A percentile compares a stretch with the other conserved stretches of the same genome.
Evolutionary conservation across 2,797 vertebrate genomes (phyloP).

Genomic region (Delichon dasypus): DNA sequence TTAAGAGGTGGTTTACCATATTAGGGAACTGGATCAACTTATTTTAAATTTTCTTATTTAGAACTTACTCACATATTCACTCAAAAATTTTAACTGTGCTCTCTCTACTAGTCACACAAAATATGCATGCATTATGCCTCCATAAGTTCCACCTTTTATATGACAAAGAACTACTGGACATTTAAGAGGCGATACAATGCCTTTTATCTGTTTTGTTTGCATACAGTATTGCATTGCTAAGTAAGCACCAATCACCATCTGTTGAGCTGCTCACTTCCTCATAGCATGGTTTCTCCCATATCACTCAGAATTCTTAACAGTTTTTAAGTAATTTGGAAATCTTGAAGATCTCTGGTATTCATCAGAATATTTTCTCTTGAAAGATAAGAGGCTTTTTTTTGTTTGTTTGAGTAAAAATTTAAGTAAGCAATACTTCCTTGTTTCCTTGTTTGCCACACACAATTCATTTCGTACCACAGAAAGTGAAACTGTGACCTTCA

Average conservation of each 20-base stretch:
- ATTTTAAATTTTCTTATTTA: background rate
- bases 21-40: background rate
- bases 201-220: background rate
- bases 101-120: background rate
- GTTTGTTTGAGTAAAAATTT: conserved; percentile 12
- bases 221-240: background rate
- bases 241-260: background rate
- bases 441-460: background rate
- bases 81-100: background rate
- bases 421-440: background rate
- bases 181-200: background rate
- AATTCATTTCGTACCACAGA: background rate
- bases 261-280: background rate
- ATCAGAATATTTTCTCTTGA: background rate
- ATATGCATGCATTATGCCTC: background rate
- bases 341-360: background rate
- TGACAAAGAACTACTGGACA: background rate
- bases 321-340: conserved; percentile 28
- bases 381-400: background rate
- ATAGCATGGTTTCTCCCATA: background rate
- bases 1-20: background rate
- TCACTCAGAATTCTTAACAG: conserved; percentile 5
- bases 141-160: background rate
- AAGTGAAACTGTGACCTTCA: background rate
- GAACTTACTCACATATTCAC: background rate